Evolutionary conservation across 2,113 vertebrate species (phyloP), one percentile per base, ranked within the genome.

Genomic region (Gadus macrocephalus): DNA sequence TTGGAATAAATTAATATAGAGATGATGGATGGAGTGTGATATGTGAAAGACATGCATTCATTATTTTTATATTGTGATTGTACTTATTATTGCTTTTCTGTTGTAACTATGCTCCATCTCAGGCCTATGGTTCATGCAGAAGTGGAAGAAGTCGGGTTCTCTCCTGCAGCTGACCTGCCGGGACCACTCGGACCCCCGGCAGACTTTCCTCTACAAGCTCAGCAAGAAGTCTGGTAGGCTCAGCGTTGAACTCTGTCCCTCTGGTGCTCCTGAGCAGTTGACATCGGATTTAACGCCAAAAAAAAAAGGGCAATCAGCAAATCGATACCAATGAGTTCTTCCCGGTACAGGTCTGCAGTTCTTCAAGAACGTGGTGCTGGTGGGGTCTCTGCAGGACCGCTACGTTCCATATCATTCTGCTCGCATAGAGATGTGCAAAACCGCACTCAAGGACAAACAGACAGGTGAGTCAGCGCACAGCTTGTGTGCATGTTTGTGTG

Each of bases 51-150:
- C 25, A 35, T 35, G 6, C 31, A 35, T 35, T 4, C 4, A 35
- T 35, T 35, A 35, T 35, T 7, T 35, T 35, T 35, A 49, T 14
- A 49, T 35, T 4, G 31, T 4, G 3, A 3, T 3, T 35, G 4
- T 35, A 35, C 31, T 35, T 35, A 4, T 35, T 35, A 35, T 35
- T 35, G 31, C 31, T 35, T 35, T 35, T 5, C 6, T 35, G 31
- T 35, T 25, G 1, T 25, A 25, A 25, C 25, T 25, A 25, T 3
- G 25, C 25, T 35, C 31, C 31, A 5, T 35, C 5, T 2, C 77
- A 99, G 97, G 97, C 66, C 93, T 99, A 70, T 99, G 97, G 97
- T 99, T 98, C 89, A 99, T 98, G 97, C 97, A 99, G 90, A 99
- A 99, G 84, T 99, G 96, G 97, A 99, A 98, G 90, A 99, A 98